Percentiles rank a stretch among this genome's conserved stretches.
phyloP scores from a whole-genome alignment of 2,888 invertebrate species.

The Hedya salicella region DNA sequence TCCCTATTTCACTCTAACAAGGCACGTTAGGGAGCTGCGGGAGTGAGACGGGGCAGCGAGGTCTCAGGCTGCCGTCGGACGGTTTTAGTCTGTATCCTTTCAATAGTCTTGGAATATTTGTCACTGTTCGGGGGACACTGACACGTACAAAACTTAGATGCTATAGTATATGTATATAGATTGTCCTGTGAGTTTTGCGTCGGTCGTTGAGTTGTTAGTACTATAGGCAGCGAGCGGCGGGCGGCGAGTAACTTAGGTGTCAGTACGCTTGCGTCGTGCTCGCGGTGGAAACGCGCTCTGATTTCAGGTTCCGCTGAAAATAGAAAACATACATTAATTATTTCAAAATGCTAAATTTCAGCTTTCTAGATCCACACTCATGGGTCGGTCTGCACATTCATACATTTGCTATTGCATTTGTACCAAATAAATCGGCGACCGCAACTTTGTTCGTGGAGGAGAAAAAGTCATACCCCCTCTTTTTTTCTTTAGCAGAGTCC shows the following conservation, averaged over 20 bases:
- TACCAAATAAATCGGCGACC: too few relatives aligned
- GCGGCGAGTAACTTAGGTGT: conserved; percentile 69
- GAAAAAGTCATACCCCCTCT: too few relatives aligned
- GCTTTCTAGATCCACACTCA: too few relatives aligned
- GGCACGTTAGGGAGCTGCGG: conserved; percentile 34
- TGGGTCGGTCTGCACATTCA: too few relatives aligned
- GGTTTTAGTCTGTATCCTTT: conserved; percentile 15
- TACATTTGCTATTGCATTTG: too few relatives aligned
- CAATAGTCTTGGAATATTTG: conserved; percentile 39
- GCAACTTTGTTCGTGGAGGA: too few relatives aligned
- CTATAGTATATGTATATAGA: conserved; percentile 38
- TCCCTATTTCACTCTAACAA: conserved; percentile 35
- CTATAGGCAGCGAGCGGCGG: conserved; percentile 72
- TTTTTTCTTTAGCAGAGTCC: too few relatives aligned
- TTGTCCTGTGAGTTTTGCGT: conserved; percentile 40
- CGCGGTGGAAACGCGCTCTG: conserved; percentile 74
- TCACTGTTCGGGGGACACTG: conserved; percentile 50
- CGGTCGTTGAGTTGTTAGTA: conserved; percentile 50
- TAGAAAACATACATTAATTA: conserved; percentile 41
- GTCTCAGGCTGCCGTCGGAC: conserved; percentile 18
- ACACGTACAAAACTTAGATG: conserved; percentile 40
- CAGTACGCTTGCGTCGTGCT: conserved; percentile 83
- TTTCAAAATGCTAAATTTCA: too few relatives aligned
- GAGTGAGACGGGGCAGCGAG: conserved; percentile 25
- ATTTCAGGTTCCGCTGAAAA: conserved; percentile 75